These are phyloP conservation scores for Bryconaethiops microstoma DNA, from an alignment of 2,797 vertebrate genomes.

Conservation along the genomic window DNA sequence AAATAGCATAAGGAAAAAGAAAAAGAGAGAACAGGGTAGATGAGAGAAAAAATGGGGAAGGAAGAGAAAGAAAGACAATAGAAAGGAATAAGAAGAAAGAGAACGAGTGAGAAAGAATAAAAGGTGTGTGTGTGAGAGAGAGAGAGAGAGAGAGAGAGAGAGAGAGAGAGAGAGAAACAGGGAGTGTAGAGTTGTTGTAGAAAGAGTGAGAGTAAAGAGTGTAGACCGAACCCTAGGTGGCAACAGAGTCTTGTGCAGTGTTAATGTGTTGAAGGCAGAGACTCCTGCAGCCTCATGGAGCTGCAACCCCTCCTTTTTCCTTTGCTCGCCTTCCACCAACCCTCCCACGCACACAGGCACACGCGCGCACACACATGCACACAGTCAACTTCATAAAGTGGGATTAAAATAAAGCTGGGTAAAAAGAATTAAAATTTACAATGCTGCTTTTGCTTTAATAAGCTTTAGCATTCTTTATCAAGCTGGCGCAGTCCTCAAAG, in stretches of 20 bases:
- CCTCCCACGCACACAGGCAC: constrained; percentile 12
- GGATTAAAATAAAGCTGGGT: constrained; percentile 67
- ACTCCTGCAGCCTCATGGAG: constrained; percentile 50
- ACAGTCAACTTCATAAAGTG: constrained; percentile 64
- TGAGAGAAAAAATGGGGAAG: background rate
- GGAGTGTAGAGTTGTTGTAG: background rate
- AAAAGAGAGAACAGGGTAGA: constrained; percentile 56
- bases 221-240: constrained; percentile 66
- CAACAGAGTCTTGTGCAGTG: constrained; percentile 65
- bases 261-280: constrained; percentile 49
- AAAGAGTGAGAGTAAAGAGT: background rate
- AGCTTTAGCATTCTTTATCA: constrained; percentile 71
- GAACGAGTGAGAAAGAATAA: constrained; percentile 30
- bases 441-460: constrained; percentile 65
- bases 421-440: constrained; percentile 64
- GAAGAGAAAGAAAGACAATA: background rate
- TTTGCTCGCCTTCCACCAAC: constrained; percentile 7
- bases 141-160: background rate
- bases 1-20: background rate
- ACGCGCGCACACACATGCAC: constrained; percentile 27
- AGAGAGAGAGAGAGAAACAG: background rate
- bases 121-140: constrained; percentile 3
- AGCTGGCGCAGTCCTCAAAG: constrained; percentile 67
- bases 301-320: constrained; percentile 42
- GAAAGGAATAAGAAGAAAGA: constrained; percentile 30